These are phyloP conservation scores for Sturmia bella DNA, from an alignment of 2,888 invertebrate species.

Conservation along the genomic window DNA sequence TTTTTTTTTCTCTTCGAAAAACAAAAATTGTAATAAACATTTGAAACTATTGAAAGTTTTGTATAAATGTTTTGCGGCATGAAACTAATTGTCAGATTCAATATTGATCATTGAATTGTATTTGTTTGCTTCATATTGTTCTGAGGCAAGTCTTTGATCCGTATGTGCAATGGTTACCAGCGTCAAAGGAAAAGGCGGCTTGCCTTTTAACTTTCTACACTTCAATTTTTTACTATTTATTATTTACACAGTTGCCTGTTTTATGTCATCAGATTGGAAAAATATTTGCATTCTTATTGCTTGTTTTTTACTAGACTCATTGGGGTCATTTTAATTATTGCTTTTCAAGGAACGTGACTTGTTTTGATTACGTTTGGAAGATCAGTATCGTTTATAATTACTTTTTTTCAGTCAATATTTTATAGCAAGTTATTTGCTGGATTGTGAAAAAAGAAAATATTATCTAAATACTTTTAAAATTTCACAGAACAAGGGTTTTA, in stretches of 20 bases:
- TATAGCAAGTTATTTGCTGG: slow-evolving; percentile 24
- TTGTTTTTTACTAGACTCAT: slow-evolving; percentile 18
- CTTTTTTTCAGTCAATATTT: slow-evolving; percentile 24
- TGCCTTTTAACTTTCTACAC: slow-evolving; percentile 30
- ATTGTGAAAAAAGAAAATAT: slow-evolving; percentile 14
- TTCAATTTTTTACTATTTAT: slow-evolving; percentile 2
- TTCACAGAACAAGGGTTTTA: too few relatives aligned
- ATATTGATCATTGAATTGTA: slow-evolving; percentile 52
- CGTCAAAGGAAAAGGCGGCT: slow-evolving; percentile 42
- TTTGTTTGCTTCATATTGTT: slow-evolving; percentile 25
- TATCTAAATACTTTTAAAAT: slow-evolving; percentile 1
- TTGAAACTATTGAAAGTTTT: not conserved
- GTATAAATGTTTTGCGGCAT: not conserved
- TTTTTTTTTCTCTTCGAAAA: slow-evolving; percentile 15
- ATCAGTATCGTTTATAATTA: slow-evolving; percentile 32
- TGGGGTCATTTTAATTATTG: slow-evolving; percentile 46
- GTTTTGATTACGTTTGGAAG: slow-evolving; percentile 22
- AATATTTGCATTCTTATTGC: too few relatives aligned
- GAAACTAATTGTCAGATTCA: slow-evolving; percentile 57
- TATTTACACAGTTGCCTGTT: slow-evolving; percentile 50
- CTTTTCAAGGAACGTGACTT: slow-evolving; percentile 12
- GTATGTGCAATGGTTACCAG: not conserved
- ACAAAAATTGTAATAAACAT: not conserved
- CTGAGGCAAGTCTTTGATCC: slow-evolving; percentile 39
- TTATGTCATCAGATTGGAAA: not conserved